phyloP scores from a whole-genome alignment of 2,797 vertebrate species.

The Sorex maritimensis region DNA sequence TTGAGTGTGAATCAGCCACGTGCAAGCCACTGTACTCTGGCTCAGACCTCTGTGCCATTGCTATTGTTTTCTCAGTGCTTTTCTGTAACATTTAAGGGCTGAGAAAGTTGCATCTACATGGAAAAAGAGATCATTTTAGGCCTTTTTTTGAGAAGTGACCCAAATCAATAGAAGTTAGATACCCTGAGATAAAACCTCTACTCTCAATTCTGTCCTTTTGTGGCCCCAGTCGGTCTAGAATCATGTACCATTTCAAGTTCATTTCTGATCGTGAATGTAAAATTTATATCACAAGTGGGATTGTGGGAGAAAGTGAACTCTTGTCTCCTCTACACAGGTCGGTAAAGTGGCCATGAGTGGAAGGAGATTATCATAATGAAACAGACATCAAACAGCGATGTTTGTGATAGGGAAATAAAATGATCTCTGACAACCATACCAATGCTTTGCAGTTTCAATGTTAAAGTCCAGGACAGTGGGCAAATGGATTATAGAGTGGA shows the following conservation, averaged over 20 bases:
- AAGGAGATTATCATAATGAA: slow-evolving; percentile 38
- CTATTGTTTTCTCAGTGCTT: background rate
- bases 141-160: slow-evolving; percentile 9
- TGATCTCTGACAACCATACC: slow-evolving; percentile 26
- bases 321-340: background rate
- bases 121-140: slow-evolving; percentile 10
- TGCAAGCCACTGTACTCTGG: no score
- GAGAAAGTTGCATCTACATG: slow-evolving; percentile 33
- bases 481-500: background rate
- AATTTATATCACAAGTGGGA: slow-evolving; percentile 58
- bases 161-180: background rate
- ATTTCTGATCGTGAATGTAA: background rate
- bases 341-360: background rate
- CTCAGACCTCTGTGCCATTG: no score
- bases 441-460: background rate
- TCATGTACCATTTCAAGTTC: background rate
- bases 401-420: slow-evolving; percentile 41
- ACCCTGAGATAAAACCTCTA: background rate
- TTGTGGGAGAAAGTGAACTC: slow-evolving; percentile 44
- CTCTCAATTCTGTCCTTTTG: background rate
- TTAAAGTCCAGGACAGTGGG: background rate
- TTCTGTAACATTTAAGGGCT: slow-evolving; percentile 36
- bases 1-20: no score
- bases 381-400: slow-evolving; percentile 41
- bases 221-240: no score